Evolutionary conservation across 2,113 vertebrate genomes (phyloP).

Genomic region (Lonchura striata): DNA sequence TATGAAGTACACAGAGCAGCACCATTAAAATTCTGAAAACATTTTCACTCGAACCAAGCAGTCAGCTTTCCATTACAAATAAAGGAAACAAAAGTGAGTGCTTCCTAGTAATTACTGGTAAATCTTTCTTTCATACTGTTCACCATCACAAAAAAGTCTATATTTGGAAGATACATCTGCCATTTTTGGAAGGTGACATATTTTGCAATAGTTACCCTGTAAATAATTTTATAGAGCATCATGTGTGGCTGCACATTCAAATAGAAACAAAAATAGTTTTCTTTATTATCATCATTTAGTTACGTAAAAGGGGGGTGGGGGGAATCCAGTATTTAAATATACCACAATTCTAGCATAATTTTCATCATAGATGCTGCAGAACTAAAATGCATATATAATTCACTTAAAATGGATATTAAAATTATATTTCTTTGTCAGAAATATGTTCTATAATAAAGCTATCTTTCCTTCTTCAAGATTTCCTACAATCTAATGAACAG

Average conservation of each 20-base stretch:
- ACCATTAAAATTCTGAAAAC: not conserved
- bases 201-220: not conserved
- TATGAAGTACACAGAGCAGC: not conserved
- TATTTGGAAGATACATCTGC: slow-evolving; percentile 8
- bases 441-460: not conserved
- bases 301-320: rapidly evolving
- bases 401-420: not conserved
- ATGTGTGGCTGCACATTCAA: not conserved
- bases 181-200: slow-evolving; percentile 6
- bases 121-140: not conserved
- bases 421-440: not conserved
- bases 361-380: not conserved
- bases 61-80: not conserved
- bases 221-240: not conserved
- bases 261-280: not conserved
- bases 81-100: not conserved
- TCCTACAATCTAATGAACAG: not conserved
- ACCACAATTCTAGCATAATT: not conserved
- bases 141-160: not conserved
- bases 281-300: not conserved
- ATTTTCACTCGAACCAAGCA: not conserved
- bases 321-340: not conserved
- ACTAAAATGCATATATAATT: not conserved
- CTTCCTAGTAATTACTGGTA: not conserved
- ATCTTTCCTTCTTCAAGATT: not conserved